Evolutionary conservation across 2,113 vertebrate species (phyloP).

Genomic region (Egretta garzetta): DNA sequence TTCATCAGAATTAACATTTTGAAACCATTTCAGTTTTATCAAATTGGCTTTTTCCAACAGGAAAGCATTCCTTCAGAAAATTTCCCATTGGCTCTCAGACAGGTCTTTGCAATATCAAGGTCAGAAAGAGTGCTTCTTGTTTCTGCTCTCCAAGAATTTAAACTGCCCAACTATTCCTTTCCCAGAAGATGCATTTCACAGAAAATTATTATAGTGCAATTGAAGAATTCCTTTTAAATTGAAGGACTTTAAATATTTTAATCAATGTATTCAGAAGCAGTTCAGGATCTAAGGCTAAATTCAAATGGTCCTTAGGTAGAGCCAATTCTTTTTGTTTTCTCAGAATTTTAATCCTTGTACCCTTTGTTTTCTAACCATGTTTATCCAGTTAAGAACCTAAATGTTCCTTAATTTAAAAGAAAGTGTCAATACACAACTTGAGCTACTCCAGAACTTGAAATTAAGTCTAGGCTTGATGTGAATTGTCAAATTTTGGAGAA

Average conservation of each 20-base stretch:
- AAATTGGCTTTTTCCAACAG: not conserved
- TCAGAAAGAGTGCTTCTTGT: not conserved
- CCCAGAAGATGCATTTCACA: conserved; percentile 5
- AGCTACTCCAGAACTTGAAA: not conserved
- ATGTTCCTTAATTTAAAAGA: not conserved
- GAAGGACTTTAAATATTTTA: not conserved
- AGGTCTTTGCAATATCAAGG: not conserved
- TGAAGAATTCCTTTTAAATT: not conserved
- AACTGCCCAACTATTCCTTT: not conserved
- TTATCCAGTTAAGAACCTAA: not conserved
- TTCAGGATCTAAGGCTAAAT: not conserved
- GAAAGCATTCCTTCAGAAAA: not conserved
- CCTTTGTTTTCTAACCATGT: not conserved
- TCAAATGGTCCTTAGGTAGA: not conserved
- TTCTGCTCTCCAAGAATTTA: conserved; percentile 20
- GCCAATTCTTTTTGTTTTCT: not conserved
- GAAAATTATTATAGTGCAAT: not conserved
- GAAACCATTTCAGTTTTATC: not conserved
- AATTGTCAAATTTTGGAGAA: not conserved
- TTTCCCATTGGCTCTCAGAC: not conserved
- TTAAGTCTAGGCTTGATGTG: not conserved
- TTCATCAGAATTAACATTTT: not conserved
- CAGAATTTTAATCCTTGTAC: not conserved
- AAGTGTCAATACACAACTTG: not conserved
- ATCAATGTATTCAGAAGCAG: not conserved